phyloP scores from a whole-genome alignment of 1,140 invertebrate species.

The Papilio aristodemus region DNA sequence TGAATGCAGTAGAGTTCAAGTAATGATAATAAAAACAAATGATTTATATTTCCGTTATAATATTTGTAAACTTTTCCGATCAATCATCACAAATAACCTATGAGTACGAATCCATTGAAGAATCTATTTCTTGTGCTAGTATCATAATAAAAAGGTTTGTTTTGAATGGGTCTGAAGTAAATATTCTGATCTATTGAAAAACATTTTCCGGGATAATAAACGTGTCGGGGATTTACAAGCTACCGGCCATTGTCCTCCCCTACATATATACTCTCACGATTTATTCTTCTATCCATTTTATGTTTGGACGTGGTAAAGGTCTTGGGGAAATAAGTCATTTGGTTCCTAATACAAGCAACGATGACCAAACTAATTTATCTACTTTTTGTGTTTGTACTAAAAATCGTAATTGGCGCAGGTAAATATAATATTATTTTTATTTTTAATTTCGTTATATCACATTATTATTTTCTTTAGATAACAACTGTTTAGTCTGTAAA shows the following conservation, averaged over 20 bases:
- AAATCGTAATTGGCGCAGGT: not conserved
- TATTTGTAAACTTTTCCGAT: not conserved
- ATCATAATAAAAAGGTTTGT: conserved; percentile 21
- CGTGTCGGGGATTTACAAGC: not conserved
- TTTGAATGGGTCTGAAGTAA: not conserved
- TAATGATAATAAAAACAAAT: not conserved
- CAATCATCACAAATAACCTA: not conserved
- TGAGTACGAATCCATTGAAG: not conserved
- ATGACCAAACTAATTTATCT: not conserved
- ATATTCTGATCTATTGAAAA: conserved; percentile 20
- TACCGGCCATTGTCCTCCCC: conserved; percentile 2
- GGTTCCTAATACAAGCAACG: not conserved
- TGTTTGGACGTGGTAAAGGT: not conserved
- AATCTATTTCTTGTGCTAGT: conserved; percentile 8
- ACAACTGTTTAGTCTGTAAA: too few relatives aligned
- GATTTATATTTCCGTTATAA: not conserved
- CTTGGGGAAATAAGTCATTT: not conserved
- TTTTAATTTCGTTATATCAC: too few relatives aligned
- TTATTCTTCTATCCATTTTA: conserved; percentile 13
- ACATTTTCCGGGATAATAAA: conserved; percentile 25
- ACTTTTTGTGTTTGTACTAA: conserved; percentile 9
- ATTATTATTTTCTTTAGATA: too few relatives aligned
- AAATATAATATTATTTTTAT: not conserved
- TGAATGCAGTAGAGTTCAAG: not conserved
- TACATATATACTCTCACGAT: conserved; percentile 18